Conservation (phyloP, 2,113 vertebrate genomes). For the Catharus minimus region DNA sequence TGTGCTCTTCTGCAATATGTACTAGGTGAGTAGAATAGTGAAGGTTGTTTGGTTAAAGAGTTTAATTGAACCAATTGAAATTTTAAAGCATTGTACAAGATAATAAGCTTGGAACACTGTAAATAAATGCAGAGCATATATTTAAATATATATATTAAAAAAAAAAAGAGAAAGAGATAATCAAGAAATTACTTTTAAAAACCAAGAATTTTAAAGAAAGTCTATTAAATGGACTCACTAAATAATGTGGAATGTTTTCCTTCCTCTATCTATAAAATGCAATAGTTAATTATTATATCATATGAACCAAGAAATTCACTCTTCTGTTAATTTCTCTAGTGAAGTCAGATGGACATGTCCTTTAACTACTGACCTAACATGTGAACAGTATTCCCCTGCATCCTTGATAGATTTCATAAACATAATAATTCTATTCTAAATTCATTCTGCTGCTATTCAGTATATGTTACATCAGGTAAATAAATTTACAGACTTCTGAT, state of each 20-base stretch:
- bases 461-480: neutral
- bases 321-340: neutral
- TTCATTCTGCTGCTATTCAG: neutral
- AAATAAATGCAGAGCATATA: neutral
- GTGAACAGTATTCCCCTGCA: neutral
- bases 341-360: neutral
- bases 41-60: neutral
- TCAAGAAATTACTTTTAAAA: neutral
- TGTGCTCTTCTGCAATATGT: neutral
- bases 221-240: neutral
- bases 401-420: neutral
- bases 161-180: accelerated
- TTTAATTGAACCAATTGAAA: neutral
- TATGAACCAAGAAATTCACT: neutral
- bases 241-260: neutral
- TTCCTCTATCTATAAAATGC: neutral
- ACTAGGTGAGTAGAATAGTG: neutral
- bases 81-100: neutral
- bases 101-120: neutral
- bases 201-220: neutral
- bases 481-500: neutral
- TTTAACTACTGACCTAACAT: neutral
- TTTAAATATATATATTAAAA: neutral
- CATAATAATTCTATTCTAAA: neutral
- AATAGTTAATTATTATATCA: neutral